Conservation (phyloP, 2,888 invertebrate genomes). For the Acanthopleura granulata region DNA sequence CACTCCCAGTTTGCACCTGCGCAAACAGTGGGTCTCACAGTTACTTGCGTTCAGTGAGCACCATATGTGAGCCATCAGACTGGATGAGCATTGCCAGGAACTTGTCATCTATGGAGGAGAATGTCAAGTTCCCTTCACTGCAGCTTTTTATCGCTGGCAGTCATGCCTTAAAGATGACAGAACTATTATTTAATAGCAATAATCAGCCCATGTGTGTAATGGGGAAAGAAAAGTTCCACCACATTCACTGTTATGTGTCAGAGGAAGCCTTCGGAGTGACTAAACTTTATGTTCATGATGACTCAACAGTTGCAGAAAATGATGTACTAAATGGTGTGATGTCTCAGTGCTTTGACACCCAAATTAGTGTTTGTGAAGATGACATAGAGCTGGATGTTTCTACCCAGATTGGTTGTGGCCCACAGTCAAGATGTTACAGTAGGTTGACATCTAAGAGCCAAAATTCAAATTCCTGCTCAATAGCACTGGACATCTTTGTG, state of each 20-base stretch:
- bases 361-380: slow-evolving; percentile 13
- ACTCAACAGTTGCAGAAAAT: background rate
- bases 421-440: background rate
- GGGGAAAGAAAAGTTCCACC: background rate
- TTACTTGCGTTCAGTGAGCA: background rate
- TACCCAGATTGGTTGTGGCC: background rate
- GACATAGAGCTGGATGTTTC: slow-evolving; percentile 2
- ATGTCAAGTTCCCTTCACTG: background rate
- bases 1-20: slow-evolving; percentile 2
- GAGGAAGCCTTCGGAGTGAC: background rate
- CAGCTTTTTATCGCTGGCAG: slow-evolving; percentile 6
- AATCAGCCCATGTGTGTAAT: background rate
- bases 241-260: background rate
- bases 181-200: background rate
- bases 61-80: background rate
- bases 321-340: background rate
- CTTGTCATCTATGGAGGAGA: background rate
- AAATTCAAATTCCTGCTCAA: background rate
- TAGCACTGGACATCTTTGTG: slow-evolving; percentile 39
- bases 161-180: background rate
- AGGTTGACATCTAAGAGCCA: background rate
- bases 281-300: background rate
- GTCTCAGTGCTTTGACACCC: slow-evolving; percentile 5
- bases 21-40: background rate
- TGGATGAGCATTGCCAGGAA: background rate